Base-by-base conservation (phyloP, 2,888 invertebrate species). In the Gasteruption jaculator region DNA sequence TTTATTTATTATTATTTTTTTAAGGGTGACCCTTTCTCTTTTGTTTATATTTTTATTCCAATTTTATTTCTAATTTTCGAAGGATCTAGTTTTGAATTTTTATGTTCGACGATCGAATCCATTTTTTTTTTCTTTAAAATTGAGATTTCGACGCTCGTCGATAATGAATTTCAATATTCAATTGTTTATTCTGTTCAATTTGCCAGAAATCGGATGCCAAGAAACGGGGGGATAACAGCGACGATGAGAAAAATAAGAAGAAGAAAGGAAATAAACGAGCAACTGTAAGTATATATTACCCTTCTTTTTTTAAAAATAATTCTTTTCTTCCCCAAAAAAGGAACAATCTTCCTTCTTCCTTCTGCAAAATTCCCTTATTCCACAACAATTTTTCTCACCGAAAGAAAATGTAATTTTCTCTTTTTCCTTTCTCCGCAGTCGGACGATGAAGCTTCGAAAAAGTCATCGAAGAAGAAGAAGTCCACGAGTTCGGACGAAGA, bases 401-500 rank as follows among this genome's bases (percentile, higher is more conserved):
- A n/a, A n/a, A n/a, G n/a, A n/a, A n/a, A n/a, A n/a, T n/a, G n/a
- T n/a, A n/a, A n/a, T n/a, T n/a, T n/a, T n/a, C n/a, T n/a, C n/a
- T n/a, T n/a, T n/a, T n/a, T n/a, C n/a, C n/a, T n/a, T n/a, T n/a
- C n/a, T n/a, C n/a, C n/a, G n/a, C n/a, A n/a, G n/a, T 50, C 37
- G 2, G 36, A 56, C 49, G 45, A 74, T 18, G 73, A 75, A 20
- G 60, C 60, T 20, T 61, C 53, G 49, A 73, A 73, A 21, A 67
- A 66, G 25, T 33, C 58, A 3, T 73, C 74, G 49, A 74, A 77
- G 54, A 69, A 73, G 38, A 77, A 78, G 41, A 64, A 58, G 37
- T 42, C 43, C 73, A 74, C 75, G 72, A 64, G 73, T 72, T 58
- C 75, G 73, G 62, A 76, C 1, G 82, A 81, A 24, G 80, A 82